Conservation (phyloP, 2,888 invertebrate genomes). For the Agrilus cyanescens region DNA sequence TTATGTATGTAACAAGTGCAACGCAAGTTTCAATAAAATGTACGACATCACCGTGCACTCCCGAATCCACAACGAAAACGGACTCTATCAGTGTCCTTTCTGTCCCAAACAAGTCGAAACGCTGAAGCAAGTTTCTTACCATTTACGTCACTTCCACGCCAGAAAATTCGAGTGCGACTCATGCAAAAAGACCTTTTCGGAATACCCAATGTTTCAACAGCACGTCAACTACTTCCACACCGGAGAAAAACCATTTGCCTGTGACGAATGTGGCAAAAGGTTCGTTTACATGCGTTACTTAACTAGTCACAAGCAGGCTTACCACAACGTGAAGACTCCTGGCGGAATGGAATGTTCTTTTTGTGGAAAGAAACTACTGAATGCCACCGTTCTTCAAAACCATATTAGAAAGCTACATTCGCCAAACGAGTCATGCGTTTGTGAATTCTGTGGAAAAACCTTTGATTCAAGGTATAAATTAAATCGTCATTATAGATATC, state of each 20-base stretch:
- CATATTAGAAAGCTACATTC: slow-evolving; percentile 23
- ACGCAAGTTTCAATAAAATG: no score
- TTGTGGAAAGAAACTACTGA: neutral
- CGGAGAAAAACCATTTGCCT: slow-evolving; percentile 39
- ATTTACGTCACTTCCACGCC: no score
- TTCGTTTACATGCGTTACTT: neutral
- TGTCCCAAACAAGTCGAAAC: no score
- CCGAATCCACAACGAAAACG: no score
- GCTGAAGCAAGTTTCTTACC: no score
- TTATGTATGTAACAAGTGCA: no score
- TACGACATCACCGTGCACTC: no score
- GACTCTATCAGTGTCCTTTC: no score
- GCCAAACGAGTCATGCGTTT: slow-evolving; percentile 33
- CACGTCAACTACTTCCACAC: slow-evolving; percentile 23
- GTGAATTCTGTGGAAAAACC: slow-evolving; percentile 20
- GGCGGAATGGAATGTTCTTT: neutral
- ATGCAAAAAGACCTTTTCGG: slow-evolving; percentile 41
- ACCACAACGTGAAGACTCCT: neutral
- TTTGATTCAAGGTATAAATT: slow-evolving; percentile 29
- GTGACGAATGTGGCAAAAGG: slow-evolving; percentile 9
- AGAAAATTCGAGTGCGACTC: no score
- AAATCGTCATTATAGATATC: slow-evolving; percentile 34
- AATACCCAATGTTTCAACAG: neutral
- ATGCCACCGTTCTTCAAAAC: slow-evolving; percentile 10
- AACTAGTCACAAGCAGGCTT: neutral